These are phyloP conservation scores for Ferrisia virgata DNA, from an alignment of 2,888 invertebrate genomes.

Conservation along the genomic window DNA sequence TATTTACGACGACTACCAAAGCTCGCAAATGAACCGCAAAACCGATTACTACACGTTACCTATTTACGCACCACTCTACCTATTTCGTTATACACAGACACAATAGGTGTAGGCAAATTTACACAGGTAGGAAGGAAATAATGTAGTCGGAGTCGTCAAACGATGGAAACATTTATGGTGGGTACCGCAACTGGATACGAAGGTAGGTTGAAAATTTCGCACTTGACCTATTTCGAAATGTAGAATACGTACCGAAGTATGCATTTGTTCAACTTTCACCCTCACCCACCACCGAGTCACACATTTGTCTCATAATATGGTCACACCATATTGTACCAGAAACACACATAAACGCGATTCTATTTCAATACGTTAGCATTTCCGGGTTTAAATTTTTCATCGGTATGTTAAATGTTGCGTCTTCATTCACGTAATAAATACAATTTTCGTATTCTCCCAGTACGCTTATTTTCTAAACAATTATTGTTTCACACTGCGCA, in stretches of 20 bases:
- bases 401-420: neutral
- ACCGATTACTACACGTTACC: neutral
- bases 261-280: neutral
- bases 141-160: no score
- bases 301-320: no score
- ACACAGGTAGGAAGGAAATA: no score
- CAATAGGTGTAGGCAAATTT: neutral
- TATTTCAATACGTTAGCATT: neutral
- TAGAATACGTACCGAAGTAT: neutral
- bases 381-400: neutral
- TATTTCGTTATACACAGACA: neutral
- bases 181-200: no score
- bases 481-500: no score
- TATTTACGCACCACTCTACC: no score
- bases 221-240: slow-evolving; percentile 18
- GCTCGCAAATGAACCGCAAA: neutral
- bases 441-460: neutral
- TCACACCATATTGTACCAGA: no score
- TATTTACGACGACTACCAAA: neutral
- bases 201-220: neutral
- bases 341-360: no score
- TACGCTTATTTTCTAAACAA: neutral
- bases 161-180: no score
- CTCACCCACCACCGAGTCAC: neutral
- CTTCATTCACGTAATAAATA: no score